A percentile compares a stretch with the other conserved stretches of the same genome.
These are phyloP conservation scores for Premnoplex brunnescens DNA, from an alignment of 2,797 vertebrate genomes.

Conservation along the genomic window DNA sequence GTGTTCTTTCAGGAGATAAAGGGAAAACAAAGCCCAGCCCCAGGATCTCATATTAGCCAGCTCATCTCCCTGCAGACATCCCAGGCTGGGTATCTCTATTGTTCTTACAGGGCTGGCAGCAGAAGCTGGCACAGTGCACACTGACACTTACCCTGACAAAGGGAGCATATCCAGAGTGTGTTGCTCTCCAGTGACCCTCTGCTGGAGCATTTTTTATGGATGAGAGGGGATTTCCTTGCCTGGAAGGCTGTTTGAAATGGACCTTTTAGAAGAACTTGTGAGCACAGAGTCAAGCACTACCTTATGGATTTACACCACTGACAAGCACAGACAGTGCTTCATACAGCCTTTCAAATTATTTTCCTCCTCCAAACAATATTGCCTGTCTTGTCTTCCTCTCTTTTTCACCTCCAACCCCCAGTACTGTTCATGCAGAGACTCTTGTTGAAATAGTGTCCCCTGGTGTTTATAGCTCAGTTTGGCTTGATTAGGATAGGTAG, in stretches of 20 bases:
- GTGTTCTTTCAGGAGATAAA: neutral
- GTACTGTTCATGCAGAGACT: neutral
- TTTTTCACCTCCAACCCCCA: neutral
- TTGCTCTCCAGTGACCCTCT: neutral
- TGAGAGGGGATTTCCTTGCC: neutral
- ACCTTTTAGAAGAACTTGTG: neutral
- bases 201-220: neutral
- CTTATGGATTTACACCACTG: neutral
- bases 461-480: neutral
- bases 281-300: neutral
- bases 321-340: fast-evolving
- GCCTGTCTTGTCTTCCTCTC: neutral
- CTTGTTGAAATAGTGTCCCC: neutral
- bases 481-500: neutral
- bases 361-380: neutral
- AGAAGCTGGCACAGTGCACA: fast-evolving
- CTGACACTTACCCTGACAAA: fast-evolving
- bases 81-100: neutral
- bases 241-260: neutral
- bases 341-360: neutral
- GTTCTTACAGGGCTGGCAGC: neutral
- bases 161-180: fast-evolving
- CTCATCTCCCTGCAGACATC: neutral
- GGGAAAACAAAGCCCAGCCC: neutral
- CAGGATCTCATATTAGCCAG: neutral